Base-by-base conservation (phyloP, 1,140 invertebrate genomes). In the Drosophila simulans region DNA sequence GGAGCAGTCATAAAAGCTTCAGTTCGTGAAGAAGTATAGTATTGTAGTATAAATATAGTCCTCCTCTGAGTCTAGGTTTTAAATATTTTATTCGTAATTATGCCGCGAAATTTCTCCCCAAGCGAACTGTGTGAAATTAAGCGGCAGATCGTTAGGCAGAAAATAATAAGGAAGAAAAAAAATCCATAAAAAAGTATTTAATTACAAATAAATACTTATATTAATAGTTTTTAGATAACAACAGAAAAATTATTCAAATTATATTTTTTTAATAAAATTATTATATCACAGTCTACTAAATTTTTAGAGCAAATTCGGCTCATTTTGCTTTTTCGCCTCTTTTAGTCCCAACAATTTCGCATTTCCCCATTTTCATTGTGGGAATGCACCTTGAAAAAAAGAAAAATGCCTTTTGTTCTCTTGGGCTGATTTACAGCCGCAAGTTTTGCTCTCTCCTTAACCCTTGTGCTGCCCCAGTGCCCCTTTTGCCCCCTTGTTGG, bases 21-120 rank as follows among this genome's bases (percentile, higher is more conserved):
- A 55, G 43, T 68, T 65, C 25, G 7, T 17, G 15, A 13, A n/a
- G 13, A 8, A 10, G 31, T 8, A 8, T 31, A 8, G 31, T 31
- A 31, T 31, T 8, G 31, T 31, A 10, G 31, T 31, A 25, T 8
- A 22, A 20, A n/a, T 12, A 11, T n/a, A 8, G 15, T 54, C 49
- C n/a, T 35, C 17, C 35, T 39, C 35, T 11, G 15, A 25, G 40
- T 25, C 27, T 17, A 40, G 20, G 57, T 57, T 72, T 80, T 88
- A 88, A 88, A 88, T 88, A 88, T 88, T 88, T 88, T 77, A 88
- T 83, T 83, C 73, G 79, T 77, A 88, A 88, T 88, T 83, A 88
- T 83, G 66, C 48, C 53, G 59, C 63, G 71, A 77, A 70, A 88
- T 80, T 52, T 83, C 84, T 88, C 83, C 84, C 79, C 79, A 42